phyloP scores from a whole-genome alignment of 2,888 invertebrate species.

The Bellardia bayeri region DNA sequence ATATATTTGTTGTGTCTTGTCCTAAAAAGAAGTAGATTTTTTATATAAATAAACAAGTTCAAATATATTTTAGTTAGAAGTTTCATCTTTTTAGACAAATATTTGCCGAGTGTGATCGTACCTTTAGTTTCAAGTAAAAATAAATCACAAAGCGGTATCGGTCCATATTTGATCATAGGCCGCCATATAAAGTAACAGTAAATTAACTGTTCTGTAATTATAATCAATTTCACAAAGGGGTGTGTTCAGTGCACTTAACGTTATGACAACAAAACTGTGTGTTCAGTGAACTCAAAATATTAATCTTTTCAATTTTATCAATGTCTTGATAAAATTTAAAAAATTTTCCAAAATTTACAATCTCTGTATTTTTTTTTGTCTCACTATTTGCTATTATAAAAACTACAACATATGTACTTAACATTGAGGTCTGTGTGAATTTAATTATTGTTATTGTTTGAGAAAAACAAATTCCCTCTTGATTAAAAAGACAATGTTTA shows the following conservation, averaged over 20 bases:
- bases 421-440: conserved; percentile 28
- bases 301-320: conserved; percentile 21
- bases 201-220: background rate
- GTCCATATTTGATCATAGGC: too few relatives aligned
- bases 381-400: conserved; percentile 23
- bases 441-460: conserved; percentile 21
- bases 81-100: too few relatives aligned
- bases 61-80: too few relatives aligned
- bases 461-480: conserved; percentile 23
- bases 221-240: background rate
- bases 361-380: background rate
- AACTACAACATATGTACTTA: conserved; percentile 25
- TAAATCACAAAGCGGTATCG: too few relatives aligned
- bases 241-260: background rate
- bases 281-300: conserved; percentile 26
- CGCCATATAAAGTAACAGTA: too few relatives aligned
- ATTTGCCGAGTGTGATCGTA: too few relatives aligned
- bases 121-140: too few relatives aligned
- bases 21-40: too few relatives aligned
- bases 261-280: background rate
- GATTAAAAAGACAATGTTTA: conserved; percentile 31
- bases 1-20: too few relatives aligned
- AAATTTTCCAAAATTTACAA: conserved; percentile 40
- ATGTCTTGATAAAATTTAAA: conserved; percentile 30
- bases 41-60: too few relatives aligned